Evolutionary conservation across 2,797 vertebrate species (phyloP).

Genomic region (Sebastes jordani): DNA sequence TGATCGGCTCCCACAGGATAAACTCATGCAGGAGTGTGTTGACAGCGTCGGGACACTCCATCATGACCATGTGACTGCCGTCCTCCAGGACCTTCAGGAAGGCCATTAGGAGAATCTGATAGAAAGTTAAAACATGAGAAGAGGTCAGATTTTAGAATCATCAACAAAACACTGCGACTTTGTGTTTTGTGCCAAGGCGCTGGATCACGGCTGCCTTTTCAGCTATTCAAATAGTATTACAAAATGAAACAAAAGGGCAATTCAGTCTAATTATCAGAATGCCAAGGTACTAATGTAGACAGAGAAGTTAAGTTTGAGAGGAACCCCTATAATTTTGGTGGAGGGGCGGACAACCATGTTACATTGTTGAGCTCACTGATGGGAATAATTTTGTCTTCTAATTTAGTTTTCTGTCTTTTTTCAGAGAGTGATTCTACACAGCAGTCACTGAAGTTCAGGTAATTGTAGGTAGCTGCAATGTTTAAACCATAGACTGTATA

Average conservation of each 20-base stretch:
- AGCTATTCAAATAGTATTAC: not conserved
- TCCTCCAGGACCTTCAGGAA: slow-evolving; percentile 96
- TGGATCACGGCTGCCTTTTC: not conserved
- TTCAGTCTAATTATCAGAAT: not conserved
- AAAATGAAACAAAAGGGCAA: not conserved
- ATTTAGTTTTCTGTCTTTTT: not conserved
- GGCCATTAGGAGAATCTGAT: slow-evolving; percentile 92
- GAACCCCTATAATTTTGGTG: not conserved
- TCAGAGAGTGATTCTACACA: not conserved
- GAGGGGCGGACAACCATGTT: no score
- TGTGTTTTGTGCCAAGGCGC: not conserved
- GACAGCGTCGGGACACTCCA: slow-evolving; percentile 94
- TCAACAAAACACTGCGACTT: not conserved
- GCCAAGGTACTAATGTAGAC: not conserved
- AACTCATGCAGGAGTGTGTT: slow-evolving; percentile 97
- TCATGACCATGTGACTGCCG: slow-evolving; percentile 99
- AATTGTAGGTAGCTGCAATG: not conserved
- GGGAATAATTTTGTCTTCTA: not conserved
- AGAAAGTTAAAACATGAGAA: not conserved
- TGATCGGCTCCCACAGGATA: slow-evolving; percentile 92
- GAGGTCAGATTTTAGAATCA: not conserved
- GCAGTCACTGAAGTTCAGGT: not conserved
- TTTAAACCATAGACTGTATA: not conserved
- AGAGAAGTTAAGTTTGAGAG: not conserved
- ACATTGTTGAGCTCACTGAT: not conserved